Conservation (phyloP, 2,113 vertebrate species). For the Myotis davidii region DNA sequence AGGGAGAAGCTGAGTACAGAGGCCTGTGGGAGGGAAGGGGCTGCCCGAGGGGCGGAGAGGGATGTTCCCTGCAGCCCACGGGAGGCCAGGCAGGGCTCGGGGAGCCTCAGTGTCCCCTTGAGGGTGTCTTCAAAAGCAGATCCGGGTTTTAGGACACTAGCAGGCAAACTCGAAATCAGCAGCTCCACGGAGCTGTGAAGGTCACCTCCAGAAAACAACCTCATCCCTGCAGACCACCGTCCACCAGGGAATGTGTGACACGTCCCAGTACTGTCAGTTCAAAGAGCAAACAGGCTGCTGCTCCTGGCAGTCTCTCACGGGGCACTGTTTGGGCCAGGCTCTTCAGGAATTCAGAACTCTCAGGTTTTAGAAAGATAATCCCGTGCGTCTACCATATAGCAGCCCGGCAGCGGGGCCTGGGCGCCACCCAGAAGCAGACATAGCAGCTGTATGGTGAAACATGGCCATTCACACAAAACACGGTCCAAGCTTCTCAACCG, state of each 20-base stretch:
- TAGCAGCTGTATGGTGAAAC: fast-evolving
- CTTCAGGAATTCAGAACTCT: not conserved
- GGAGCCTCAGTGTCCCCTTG: not conserved
- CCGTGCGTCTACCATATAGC: fast-evolving
- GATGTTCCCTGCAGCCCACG: too few relatives aligned
- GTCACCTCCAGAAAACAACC: not conserved
- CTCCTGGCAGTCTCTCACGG: not conserved
- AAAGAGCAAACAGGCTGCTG: fast-evolving
- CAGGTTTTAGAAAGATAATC: not conserved
- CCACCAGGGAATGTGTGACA: not conserved
- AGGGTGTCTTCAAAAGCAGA: not conserved
- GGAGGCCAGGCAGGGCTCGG: not conserved
- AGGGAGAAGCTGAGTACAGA: conserved; percentile 89
- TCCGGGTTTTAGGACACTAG: not conserved
- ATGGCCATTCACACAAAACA: fast-evolving
- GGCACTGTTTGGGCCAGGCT: not conserved
- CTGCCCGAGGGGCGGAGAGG: fast-evolving
- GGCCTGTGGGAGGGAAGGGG: conserved; percentile 79
- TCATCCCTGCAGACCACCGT: too few relatives aligned
- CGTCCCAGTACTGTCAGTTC: not conserved
- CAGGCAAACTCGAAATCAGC: not conserved
- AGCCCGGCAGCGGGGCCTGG: not conserved
- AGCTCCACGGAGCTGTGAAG: not conserved
- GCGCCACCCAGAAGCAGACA: not conserved
- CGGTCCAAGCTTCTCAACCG: fast-evolving